These are phyloP conservation scores for Scomber colias DNA, from an alignment of 2,113 vertebrate genomes.

Conservation along the genomic window DNA sequence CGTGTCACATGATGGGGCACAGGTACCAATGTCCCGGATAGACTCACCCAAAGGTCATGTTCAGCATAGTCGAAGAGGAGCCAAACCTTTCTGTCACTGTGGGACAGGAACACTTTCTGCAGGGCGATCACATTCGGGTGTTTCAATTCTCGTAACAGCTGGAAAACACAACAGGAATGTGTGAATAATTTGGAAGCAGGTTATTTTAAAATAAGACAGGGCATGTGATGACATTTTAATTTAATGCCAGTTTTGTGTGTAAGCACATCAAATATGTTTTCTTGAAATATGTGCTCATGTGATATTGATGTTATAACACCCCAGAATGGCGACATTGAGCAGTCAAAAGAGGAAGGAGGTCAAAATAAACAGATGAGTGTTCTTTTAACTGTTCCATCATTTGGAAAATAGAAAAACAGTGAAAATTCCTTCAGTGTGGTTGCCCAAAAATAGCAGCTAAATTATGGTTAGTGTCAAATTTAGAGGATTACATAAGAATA, in stretches of 20 bases:
- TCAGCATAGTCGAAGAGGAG: constrained; percentile 99
- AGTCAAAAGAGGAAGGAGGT: not conserved
- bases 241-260: not conserved
- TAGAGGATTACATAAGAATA: not conserved
- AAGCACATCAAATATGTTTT: not conserved
- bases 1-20: not conserved
- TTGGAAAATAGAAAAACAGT: not conserved
- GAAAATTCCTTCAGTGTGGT: not conserved
- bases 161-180: constrained; percentile 77
- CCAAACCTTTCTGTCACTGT: constrained; percentile 99
- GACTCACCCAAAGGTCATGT: constrained; percentile 97
- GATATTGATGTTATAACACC: too few species aligned
- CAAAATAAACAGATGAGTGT: not conserved
- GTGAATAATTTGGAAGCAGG: not conserved
- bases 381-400: not conserved
- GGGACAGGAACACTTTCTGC: constrained; percentile 99
- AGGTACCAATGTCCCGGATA: not conserved
- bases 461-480: not conserved
- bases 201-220: not conserved
- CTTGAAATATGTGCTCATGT: not conserved
- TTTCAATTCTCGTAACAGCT: constrained; percentile 97
- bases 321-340: too few species aligned
- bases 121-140: constrained; percentile 99
- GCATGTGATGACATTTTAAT: not conserved
- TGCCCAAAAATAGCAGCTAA: not conserved